Evolutionary conservation across 2,113 vertebrate genomes (phyloP).

Genomic region (Typhlomys cinereus): DNA sequence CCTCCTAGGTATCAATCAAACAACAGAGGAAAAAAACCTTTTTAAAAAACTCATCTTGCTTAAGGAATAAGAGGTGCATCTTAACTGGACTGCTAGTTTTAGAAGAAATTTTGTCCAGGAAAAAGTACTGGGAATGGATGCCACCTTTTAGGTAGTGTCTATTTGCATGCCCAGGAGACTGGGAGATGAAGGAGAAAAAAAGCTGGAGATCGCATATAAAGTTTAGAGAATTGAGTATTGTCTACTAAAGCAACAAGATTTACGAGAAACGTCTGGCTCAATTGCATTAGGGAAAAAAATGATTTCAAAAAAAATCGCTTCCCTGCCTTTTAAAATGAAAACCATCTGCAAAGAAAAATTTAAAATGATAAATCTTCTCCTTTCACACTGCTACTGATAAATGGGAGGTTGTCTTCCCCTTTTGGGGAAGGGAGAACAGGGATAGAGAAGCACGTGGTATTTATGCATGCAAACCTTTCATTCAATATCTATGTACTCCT

Average conservation of each 20-base stretch:
- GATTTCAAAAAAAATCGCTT: constrained; percentile 77
- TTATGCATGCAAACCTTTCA: neutral
- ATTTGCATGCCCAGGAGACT: constrained; percentile 76
- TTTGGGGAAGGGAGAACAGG: constrained; percentile 19
- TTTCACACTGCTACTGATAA: constrained; percentile 72
- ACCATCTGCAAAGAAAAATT: constrained; percentile 80
- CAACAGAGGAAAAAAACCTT: neutral
- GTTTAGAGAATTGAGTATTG: constrained; percentile 81
- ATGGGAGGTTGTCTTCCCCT: constrained; percentile 61
- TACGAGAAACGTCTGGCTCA: constrained; percentile 81
- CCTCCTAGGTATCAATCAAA: neutral
- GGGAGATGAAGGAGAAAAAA: constrained; percentile 46
- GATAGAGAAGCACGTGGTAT: neutral
- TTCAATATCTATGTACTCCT: constrained; percentile 48
- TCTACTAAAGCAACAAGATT: constrained; percentile 84
- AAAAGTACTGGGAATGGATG: neutral
- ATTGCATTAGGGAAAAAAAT: constrained; percentile 83
- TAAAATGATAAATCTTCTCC: constrained; percentile 79
- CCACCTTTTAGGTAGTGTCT: constrained; percentile 74
- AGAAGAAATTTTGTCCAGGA: neutral
- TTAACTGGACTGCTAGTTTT: neutral
- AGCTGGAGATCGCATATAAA: constrained; percentile 71
- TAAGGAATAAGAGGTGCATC: neutral
- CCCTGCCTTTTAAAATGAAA: constrained; percentile 83
- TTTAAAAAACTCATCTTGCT: neutral